Evolutionary conservation across 1,140 invertebrate genomes (phyloP), one percentile per base, ranked within the genome.

Genomic region (Aphelenchoides avenae): DNA sequence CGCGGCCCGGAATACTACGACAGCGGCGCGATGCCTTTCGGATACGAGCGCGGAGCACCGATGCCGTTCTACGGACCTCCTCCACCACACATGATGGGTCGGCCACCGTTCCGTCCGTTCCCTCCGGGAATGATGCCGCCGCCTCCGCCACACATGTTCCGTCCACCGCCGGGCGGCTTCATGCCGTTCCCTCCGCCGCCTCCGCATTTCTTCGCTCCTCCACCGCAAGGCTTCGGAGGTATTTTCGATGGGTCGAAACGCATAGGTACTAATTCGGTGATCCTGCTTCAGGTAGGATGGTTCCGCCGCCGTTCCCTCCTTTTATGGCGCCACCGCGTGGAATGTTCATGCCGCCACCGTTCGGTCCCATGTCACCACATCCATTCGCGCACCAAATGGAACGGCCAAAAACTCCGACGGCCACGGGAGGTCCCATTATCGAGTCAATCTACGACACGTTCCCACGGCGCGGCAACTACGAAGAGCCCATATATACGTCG

Each of bases 401-500:
- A 22, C 15, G 58, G 27, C 43, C 41, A 24, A 6, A 34, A 47
- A 4, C 30, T 13, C 11, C 52, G 27, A 18, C 33, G 26, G 30
- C 39, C 0, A 18, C 39, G 13, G 54, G 40, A 37, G 61, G 51
- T 11, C 72, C 72, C 0, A 75, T 73, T 29, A 75, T 75, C n/a
- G 73, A 75, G 26, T 59, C 71, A 15, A 49, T 73, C 5, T 75
- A 75, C 36, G 73, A 75, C 22, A 75, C 73, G 2, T 75, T 75
- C 47, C 56, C 62, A 26, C 33, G 74, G 18, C 33, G 61, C 13
- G 53, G 66, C 33, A 59, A 62, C 2, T 76, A 68, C 46, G 73
- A 75, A 61, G 73, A 75, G 33, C 75, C 73, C 9, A 64, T 72
- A 20, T 75, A 75, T 51, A 72, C 75, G 46, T 71, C 51, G 39